Conservation (phyloP, 2,888 invertebrate genomes). For the Drosophila niveifrons region DNA sequence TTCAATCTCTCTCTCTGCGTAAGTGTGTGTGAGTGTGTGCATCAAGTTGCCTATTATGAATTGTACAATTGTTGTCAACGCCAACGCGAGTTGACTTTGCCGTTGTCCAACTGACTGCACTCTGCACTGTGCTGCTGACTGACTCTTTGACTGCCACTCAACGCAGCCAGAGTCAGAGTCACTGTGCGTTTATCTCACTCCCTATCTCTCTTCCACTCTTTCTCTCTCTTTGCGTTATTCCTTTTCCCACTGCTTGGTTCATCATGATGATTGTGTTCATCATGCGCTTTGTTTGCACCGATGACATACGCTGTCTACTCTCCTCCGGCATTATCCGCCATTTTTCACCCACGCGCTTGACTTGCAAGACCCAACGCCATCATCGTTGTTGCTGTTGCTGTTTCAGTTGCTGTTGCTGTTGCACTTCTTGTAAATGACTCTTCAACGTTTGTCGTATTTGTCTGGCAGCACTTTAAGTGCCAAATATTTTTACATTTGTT, state of each 20-base stretch:
- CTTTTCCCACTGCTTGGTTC: constrained; percentile 17
- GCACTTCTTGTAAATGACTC: constrained; percentile 78
- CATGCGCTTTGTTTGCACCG: constrained; percentile 63
- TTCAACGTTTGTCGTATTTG: constrained; percentile 78
- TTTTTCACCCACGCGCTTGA: constrained; percentile 66
- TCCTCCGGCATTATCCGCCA: constrained; percentile 63
- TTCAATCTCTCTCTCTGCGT: constrained; percentile 14
- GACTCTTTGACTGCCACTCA: constrained; percentile 60
- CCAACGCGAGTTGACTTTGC: constrained; percentile 57
- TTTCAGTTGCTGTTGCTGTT: constrained; percentile 39
- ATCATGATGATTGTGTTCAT: constrained; percentile 21
- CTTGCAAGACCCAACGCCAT: constrained; percentile 42
- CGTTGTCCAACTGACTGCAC: constrained; percentile 60
- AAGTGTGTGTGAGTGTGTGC: constrained; percentile 32
- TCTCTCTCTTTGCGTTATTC: constrained; percentile 17
- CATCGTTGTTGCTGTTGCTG: constrained; percentile 16
- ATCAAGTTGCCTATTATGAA: constrained; percentile 78
- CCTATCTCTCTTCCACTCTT: background rate
- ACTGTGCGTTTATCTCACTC: constrained; percentile 39
- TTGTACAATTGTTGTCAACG: constrained; percentile 79
- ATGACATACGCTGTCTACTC: constrained; percentile 71
- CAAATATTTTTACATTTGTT: constrained; percentile 79
- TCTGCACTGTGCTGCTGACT: constrained; percentile 44
- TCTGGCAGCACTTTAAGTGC: constrained; percentile 79
- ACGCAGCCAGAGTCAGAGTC: constrained; percentile 27